Conservation (phyloP, 2,888 invertebrate species). For the Cheilosia pagana region DNA sequence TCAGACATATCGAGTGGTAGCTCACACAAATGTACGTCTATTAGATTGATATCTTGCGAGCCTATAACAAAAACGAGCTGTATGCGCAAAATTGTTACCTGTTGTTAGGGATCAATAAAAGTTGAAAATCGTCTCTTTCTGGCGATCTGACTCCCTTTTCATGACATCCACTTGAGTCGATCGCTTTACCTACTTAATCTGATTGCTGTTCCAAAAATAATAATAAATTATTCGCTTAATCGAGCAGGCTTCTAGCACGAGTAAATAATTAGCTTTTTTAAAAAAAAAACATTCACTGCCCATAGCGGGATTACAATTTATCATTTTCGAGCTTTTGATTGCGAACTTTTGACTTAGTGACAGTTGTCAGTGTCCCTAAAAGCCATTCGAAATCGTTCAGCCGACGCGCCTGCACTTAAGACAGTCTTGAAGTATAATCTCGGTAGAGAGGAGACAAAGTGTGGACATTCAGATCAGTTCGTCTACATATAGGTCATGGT, state of each 20-base stretch:
- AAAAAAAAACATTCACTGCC: neutral
- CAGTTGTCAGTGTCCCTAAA: slow-evolving; percentile 16
- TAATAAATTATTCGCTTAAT: slow-evolving; percentile 36
- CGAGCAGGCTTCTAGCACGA: slow-evolving; percentile 6
- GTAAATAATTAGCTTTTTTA: slow-evolving; percentile 12
- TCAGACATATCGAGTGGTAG: slow-evolving; percentile 20
- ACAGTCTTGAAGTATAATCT: slow-evolving; percentile 12
- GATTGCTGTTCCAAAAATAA: slow-evolving; percentile 33
- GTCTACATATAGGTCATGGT: slow-evolving; percentile 56
- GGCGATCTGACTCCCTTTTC: slow-evolving; percentile 17
- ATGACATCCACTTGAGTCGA: slow-evolving; percentile 37
- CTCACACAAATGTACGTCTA: slow-evolving; percentile 13
- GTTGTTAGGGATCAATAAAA: slow-evolving; percentile 43
- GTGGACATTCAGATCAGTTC: neutral
- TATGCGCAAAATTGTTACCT: neutral
- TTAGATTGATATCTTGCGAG: slow-evolving; percentile 21
- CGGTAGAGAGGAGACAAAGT: neutral
- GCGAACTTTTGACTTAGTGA: neutral
- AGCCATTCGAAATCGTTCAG: slow-evolving; percentile 31
- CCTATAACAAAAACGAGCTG: neutral
- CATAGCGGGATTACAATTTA: slow-evolving; percentile 10
- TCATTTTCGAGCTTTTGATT: neutral
- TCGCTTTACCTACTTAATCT: slow-evolving; percentile 27
- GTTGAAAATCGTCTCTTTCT: slow-evolving; percentile 21
- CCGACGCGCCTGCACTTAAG: slow-evolving; percentile 12